Evolutionary conservation across 2,888 invertebrate species (phyloP).

Genomic region (Orthosia gothica): DNA sequence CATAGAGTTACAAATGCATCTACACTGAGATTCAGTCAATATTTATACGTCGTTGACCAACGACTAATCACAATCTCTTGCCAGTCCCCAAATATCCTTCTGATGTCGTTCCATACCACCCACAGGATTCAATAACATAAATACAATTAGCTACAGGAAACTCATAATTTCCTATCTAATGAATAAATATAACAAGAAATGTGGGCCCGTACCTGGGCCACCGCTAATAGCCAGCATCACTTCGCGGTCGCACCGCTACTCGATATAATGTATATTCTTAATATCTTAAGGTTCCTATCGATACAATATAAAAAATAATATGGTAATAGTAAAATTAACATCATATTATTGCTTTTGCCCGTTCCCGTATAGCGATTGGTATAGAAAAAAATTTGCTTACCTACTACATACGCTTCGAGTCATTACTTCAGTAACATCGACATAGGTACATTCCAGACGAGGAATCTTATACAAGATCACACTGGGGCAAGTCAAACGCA

Average conservation of each 20-base stretch:
- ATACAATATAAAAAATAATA: constrained; percentile 91
- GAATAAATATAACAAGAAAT: constrained; percentile 91
- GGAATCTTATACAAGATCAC: constrained; percentile 85
- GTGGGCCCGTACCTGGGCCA: constrained; percentile 82
- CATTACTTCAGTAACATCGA: constrained; percentile 85
- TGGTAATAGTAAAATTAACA: constrained; percentile 92
- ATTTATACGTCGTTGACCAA: constrained; percentile 92
- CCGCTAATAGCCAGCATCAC: constrained; percentile 89
- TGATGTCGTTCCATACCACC: constrained; percentile 89
- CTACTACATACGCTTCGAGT: constrained; percentile 89
- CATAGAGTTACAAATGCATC: constrained; percentile 92
- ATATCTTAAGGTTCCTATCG: constrained; percentile 89
- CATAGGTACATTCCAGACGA: constrained; percentile 83
- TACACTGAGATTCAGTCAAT: constrained; percentile 92
- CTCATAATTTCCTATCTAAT: constrained; percentile 91
- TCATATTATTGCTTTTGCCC: constrained; percentile 92
- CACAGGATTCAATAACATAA: constrained; percentile 90
- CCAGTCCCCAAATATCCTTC: constrained; percentile 89
- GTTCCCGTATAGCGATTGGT: constrained; percentile 92
- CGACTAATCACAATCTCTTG: constrained; percentile 92
- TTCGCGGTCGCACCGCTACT: constrained; percentile 91
- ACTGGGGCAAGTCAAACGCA: constrained; percentile 90
- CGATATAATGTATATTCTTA: constrained; percentile 85
- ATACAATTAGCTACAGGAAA: constrained; percentile 91
- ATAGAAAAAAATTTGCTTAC: constrained; percentile 90